Conservation (phyloP, 2,888 invertebrate species). For the Sinelater perroti region DNA sequence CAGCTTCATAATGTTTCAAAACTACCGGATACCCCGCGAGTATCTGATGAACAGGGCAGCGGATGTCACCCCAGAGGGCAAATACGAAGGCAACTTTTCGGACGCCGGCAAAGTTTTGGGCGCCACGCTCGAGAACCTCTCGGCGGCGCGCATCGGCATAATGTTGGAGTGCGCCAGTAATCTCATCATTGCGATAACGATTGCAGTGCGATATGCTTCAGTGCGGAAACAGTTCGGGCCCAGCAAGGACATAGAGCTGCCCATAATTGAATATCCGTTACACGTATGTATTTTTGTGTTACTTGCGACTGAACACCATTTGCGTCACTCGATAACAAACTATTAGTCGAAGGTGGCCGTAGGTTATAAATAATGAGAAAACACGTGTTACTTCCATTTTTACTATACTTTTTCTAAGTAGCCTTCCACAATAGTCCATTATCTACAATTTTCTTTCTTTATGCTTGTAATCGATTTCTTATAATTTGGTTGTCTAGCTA, state of each 20-base stretch:
- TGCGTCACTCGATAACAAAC: no score
- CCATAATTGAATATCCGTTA: conserved; percentile 84
- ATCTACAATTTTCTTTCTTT: no score
- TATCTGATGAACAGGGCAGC: conserved; percentile 88
- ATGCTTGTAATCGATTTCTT: no score
- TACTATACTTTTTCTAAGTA: no score
- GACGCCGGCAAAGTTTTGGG: conserved; percentile 87
- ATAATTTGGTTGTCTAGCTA: no score
- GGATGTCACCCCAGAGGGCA: conserved; percentile 87
- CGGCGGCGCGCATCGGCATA: conserved; percentile 83
- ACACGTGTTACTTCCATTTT: no score
- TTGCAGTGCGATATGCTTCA: conserved; percentile 83
- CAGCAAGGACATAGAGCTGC: conserved; percentile 68
- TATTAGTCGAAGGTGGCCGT: no score
- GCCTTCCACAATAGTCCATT: no score
- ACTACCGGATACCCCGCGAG: conserved; percentile 86
- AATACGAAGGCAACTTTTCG: conserved; percentile 89
- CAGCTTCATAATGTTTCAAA: conserved; percentile 86
- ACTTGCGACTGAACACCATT: no score
- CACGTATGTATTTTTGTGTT: conserved; percentile 71
- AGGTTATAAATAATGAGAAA: no score
- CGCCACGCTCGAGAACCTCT: conserved; percentile 85
- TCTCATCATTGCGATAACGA: conserved; percentile 75
- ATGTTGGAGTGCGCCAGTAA: conserved; percentile 72
- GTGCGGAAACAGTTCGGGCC: conserved; percentile 77